phyloP scores from a whole-genome alignment of 1,140 invertebrate genomes.

The Diprion similis region DNA sequence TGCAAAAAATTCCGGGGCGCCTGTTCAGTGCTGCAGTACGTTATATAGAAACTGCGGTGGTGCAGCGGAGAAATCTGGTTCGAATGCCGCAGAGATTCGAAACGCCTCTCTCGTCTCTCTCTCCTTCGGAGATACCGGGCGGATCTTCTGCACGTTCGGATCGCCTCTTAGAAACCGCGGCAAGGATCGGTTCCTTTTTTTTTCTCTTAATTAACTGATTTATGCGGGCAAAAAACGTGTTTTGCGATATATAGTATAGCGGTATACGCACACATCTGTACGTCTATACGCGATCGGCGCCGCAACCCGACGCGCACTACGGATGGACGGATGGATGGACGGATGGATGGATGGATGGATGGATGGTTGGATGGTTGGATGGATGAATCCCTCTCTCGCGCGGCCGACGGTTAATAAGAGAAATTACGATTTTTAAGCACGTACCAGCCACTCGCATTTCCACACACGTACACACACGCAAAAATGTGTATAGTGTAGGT shows the following conservation, averaged over 20 bases:
- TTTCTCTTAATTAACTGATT: conserved; percentile 3
- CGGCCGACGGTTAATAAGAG: neutral
- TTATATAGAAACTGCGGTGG: too few relatives aligned
- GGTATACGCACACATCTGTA: too few relatives aligned
- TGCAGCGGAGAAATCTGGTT: neutral
- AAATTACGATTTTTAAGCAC: conserved; percentile 8
- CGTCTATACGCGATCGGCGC: too few relatives aligned
- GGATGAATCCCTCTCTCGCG: too few relatives aligned
- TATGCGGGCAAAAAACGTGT: conserved; percentile 7
- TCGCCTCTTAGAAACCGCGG: neutral
- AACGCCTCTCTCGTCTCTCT: neutral
- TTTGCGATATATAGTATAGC: neutral
- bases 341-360: too few relatives aligned
- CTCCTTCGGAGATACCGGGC: neutral
- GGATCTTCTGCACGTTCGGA: neutral
- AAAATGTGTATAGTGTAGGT: neutral
- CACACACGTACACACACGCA: neutral
- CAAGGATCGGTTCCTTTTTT: neutral
- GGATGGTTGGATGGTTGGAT: too few relatives aligned
- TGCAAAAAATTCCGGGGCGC: conserved; percentile 25
- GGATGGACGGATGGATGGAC: too few relatives aligned
- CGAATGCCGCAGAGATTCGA: neutral
- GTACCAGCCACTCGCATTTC: conserved; percentile 4
- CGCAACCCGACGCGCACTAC: too few relatives aligned
- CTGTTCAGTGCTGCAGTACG: neutral